These are phyloP conservation scores for Brachyhypopomus occidentalis DNA, from an alignment of 2,113 vertebrate species.

Conservation along the genomic window DNA sequence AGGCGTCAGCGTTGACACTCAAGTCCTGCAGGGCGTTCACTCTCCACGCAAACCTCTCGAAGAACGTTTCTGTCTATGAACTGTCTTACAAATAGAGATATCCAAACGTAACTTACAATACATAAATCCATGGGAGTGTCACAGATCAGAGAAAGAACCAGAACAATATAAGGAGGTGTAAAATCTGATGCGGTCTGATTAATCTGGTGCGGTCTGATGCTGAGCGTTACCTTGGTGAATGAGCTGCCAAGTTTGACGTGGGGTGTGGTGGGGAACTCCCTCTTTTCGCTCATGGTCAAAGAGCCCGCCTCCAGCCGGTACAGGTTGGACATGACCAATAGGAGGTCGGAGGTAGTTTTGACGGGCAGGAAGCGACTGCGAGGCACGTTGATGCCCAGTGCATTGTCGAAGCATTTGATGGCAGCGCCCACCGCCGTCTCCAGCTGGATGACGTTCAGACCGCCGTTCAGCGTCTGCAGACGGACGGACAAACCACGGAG, in stretches of 20 bases:
- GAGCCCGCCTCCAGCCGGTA: conserved; percentile 97
- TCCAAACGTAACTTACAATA: too few relatives aligned
- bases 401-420: conserved; percentile 97
- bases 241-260: conserved; percentile 97
- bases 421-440: conserved; percentile 98
- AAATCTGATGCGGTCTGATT: background rate
- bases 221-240: conserved; percentile 87
- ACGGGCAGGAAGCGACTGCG: conserved; percentile 97
- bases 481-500: background rate
- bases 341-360: conserved; percentile 95
- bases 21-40: too few relatives aligned
- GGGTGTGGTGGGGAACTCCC: conserved; percentile 95
- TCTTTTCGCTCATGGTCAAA: conserved; percentile 93
- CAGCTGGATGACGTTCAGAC: conserved; percentile 95
- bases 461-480: conserved; percentile 91
- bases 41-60: too few relatives aligned
- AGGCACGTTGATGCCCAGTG: conserved; percentile 95
- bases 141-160: too few relatives aligned
- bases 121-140: too few relatives aligned
- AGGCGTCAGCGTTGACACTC: too few relatives aligned
- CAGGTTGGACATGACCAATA: conserved; percentile 98
- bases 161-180: too few relatives aligned
- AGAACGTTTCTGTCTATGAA: too few relatives aligned
- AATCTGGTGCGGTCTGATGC: too few relatives aligned
- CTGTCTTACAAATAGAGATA: too few relatives aligned